Evolutionary conservation across 2,888 invertebrate genomes (phyloP), one percentile per base, ranked within the genome.

Genomic region (Spisula solida): DNA sequence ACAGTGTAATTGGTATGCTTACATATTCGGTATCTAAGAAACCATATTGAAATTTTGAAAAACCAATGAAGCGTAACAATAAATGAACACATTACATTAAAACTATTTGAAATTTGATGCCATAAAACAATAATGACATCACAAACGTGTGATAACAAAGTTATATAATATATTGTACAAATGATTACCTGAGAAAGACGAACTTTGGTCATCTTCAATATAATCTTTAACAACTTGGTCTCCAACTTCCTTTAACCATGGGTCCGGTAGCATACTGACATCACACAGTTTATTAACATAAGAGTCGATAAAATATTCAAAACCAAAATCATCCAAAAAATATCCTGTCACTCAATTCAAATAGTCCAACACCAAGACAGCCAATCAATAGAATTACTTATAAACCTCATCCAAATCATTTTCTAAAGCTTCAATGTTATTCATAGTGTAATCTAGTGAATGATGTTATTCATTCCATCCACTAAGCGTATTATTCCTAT

Each of bases 241-340:
- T 47, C 93, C 93, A 48, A 91, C 88, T 82, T 93, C 92, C 81
- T 91, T 87, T 79, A 93, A 70, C 94, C 94, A 94, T 75, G 89
- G 81, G 87, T 93, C 93, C 0, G 89, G 90, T 81, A 92, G 86
- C 93, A 93, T 94, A 86, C 85, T 79, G 79, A 60, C n/a, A 80
- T 80, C 20, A 4, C 51, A 12, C 16, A 47, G 31, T 70, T 14
- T 31, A 75, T 75, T 31, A 75, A 75, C 29, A 16, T 34, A 18
- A 14, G 18, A 75, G 75, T 31, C 18, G 34, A 16, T 75, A 75
- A 75, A 34, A 75, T 75, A 75, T 75, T 75, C 75, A 75, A 12
- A 31, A 16, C 31, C 75, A 16, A 31, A 34, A 16, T 14, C 31
- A 25, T 25, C 25, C 75, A 29, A 34, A 34, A 75, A 75, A 34